Conservation (phyloP, 2,113 vertebrate genomes). For the Accipiter virgatus region DNA sequence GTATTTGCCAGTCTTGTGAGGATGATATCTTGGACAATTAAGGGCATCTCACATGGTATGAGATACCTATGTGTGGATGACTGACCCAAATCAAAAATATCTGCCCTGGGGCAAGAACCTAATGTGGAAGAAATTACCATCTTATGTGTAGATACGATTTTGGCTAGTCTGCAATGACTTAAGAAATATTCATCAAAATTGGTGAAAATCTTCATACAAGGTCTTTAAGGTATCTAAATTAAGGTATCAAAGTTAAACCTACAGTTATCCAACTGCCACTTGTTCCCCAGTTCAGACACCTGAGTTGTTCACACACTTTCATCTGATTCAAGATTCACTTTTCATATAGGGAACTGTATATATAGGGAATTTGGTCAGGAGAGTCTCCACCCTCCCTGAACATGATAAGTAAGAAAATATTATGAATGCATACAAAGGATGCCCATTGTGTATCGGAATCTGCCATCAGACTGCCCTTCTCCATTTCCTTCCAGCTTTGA, state of each 20-base stretch:
- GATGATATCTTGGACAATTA: background rate
- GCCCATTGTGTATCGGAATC: background rate
- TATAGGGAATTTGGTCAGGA: background rate
- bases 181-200: background rate
- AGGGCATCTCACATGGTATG: background rate
- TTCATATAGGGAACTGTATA: background rate
- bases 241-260: background rate
- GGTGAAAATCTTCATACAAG: background rate
- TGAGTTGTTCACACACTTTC: background rate
- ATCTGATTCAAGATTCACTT: background rate
- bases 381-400: background rate
- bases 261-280: background rate
- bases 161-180: background rate
- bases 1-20: background rate
- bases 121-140: background rate
- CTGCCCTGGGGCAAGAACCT: background rate
- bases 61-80: background rate
- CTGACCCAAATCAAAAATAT: background rate
- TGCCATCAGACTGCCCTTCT: background rate
- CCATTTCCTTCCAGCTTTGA: background rate
- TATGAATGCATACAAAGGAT: background rate
- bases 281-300: background rate
- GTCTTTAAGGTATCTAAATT: background rate
- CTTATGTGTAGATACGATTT: accelerated
- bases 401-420: background rate